Evolutionary conservation across 2,888 invertebrate genomes (phyloP), one percentile per base, ranked within the genome.

Genomic region (Orthonevra nobilis): DNA sequence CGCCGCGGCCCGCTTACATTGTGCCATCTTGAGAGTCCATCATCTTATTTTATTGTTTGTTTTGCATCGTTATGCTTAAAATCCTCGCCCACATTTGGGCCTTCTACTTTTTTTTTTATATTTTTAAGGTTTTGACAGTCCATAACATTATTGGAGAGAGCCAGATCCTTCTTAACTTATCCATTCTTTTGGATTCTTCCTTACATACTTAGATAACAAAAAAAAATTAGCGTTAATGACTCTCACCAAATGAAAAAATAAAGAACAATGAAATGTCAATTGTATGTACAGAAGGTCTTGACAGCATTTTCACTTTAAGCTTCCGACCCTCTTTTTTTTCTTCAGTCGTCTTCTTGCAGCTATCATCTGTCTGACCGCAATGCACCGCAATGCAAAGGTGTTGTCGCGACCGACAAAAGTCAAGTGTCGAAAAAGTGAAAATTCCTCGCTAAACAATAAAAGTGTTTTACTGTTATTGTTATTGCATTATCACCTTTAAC

Each of bases 371-470:
- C 44, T 38, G 40, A 26, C 38, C 26, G 58, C 20, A 50, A 26
- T 61, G 68, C 74, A 58, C 50, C 50, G 34, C 56, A 12, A 5
- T 3, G 2, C 10, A 9, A 36, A 44, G 36, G 61, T 42, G 46
- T 58, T 58, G 52, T 60, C 60, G n/a, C n/a, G n/a, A n/a, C n/a
- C n/a, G 46, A 68, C 12, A 19, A 19, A 48, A 72, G 72, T 73
- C 73, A 79, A 73, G 60, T 61, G 79, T 79, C 79, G n/a, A n/a
- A 79, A 79, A 79, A 79, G 79, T 73, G 79, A 79, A 79, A 79
- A 66, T 48, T 48, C 42, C 15, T 75, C 44, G 32, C 50, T 77
- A 42, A 72, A 77, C 75, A 77, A 79, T 79, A 60, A 61, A 60
- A 77, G n/a, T 46, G 58, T 70, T 75, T 63, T 69, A 63, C 63